Percentiles rank a stretch among this genome's conserved stretches.
phyloP scores from a whole-genome alignment of 2,797 vertebrate genomes.

The Petrocephalus sullivani region DNA sequence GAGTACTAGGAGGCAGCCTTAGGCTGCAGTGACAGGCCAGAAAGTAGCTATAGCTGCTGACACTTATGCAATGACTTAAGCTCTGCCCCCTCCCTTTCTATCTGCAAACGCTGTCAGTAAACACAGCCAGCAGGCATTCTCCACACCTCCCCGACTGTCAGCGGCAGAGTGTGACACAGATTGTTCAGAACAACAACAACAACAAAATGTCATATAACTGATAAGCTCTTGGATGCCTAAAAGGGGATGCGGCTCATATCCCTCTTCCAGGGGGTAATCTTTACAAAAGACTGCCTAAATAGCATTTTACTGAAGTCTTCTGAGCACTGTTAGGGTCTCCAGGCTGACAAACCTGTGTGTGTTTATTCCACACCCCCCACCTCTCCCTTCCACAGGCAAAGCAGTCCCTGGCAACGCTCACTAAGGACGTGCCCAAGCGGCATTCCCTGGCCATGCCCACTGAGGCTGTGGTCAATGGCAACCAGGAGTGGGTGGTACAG shows the following conservation, averaged over 20 bases:
- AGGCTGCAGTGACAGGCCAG: constrained; percentile 16
- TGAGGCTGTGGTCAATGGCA: constrained; percentile 91
- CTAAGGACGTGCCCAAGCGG: constrained; percentile 95
- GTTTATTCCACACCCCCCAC: constrained; percentile 29
- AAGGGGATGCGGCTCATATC: not conserved
- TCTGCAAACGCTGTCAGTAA: constrained; percentile 10
- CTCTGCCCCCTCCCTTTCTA: constrained; percentile 27
- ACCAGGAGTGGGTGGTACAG: constrained; percentile 98
- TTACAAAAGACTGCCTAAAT: not conserved
- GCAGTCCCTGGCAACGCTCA: constrained; percentile 92
- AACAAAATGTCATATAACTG: not conserved
- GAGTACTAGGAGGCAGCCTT: not conserved
- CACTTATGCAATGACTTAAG: constrained; percentile 37
- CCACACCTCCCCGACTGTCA: not conserved
- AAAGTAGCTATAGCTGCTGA: constrained; percentile 36
- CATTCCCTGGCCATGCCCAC: constrained; percentile 95
- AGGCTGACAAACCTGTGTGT: not conserved
- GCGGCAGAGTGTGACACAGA: not conserved
- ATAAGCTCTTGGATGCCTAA: not conserved
- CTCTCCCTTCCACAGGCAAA: constrained; percentile 72
- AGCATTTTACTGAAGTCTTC: not conserved
- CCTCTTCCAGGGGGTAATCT: not conserved
- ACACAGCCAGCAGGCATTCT: constrained; percentile 33
- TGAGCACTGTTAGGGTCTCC: not conserved
- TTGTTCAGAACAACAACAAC: not conserved